phyloP scores from a whole-genome alignment of 1,140 invertebrate species.

The Sycobia sp. region DNA sequence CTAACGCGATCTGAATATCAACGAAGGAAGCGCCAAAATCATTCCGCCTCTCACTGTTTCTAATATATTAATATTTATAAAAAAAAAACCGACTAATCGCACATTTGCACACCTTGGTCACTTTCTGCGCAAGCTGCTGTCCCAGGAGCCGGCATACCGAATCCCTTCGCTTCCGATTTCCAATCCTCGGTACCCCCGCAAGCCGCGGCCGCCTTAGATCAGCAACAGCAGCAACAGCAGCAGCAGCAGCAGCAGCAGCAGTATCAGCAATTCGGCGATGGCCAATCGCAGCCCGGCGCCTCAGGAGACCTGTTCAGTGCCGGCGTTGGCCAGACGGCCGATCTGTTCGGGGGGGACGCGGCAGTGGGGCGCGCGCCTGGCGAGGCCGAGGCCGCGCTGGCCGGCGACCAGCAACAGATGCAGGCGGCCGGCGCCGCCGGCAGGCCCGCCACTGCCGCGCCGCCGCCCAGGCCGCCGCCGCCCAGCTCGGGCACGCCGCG shows the following conservation, averaged over 20 bases:
- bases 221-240: constrained; percentile 43
- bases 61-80: too few relatives aligned
- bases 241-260: constrained; percentile 44
- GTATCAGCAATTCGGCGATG: constrained; percentile 36
- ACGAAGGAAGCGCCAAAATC: too few relatives aligned
- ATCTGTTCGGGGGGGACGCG: constrained; percentile 57
- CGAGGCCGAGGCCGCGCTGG: constrained; percentile 36
- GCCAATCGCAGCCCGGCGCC: constrained; percentile 19
- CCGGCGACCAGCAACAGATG: constrained; percentile 41
- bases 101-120: constrained; percentile 43
- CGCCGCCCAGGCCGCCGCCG: constrained; percentile 63
- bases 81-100: constrained; percentile 36
- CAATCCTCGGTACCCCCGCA: constrained; percentile 52
- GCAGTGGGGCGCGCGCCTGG: constrained; percentile 49
- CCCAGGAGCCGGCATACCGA: constrained; percentile 63
- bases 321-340: constrained; percentile 50
- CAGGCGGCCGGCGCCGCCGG: not conserved
- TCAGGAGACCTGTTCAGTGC: constrained; percentile 57
- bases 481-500: constrained; percentile 59
- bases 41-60: not conserved
- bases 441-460: constrained; percentile 56
- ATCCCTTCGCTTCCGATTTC: constrained; percentile 65
- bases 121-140: constrained; percentile 71
- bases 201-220: constrained; percentile 22
- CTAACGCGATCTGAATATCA: too few relatives aligned